These are phyloP conservation scores for Drosophila villosipedis DNA, from an alignment of 2,888 invertebrate genomes.

Conservation along the genomic window DNA sequence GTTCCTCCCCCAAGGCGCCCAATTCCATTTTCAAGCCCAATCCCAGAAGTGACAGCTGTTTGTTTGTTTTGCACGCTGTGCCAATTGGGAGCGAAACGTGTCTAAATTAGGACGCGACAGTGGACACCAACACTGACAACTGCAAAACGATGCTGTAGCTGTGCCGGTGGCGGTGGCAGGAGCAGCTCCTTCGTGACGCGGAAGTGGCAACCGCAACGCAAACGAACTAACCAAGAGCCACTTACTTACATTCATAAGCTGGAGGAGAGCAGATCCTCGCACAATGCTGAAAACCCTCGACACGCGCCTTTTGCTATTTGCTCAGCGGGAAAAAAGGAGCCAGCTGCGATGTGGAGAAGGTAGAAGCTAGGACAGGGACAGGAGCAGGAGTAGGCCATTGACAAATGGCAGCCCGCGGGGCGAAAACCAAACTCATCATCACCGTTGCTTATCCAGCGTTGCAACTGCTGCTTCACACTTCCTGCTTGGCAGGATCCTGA, in stretches of 20 bases:
- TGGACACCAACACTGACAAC: conserved; percentile 59
- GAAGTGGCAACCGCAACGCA: conserved; percentile 57
- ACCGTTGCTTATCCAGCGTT: conserved; percentile 41
- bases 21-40: too few species aligned
- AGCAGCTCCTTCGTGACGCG: conserved; percentile 37
- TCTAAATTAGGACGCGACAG: conserved; percentile 68
- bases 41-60: conserved; percentile 37
- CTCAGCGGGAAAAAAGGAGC: conserved; percentile 69
- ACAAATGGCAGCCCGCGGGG: conserved; percentile 73
- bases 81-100: conserved; percentile 73
- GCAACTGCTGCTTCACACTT: conserved; percentile 70
- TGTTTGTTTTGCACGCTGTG: conserved; percentile 61
- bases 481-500: conserved; percentile 71
- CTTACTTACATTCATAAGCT: conserved; percentile 80
- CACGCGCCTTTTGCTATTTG: conserved; percentile 79
- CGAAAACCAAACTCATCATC: conserved; percentile 50
- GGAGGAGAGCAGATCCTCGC: conserved; percentile 25
- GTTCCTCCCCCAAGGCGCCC: background rate
- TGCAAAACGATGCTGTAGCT: conserved; percentile 26
- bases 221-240: conserved; percentile 79
- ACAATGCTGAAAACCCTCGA: conserved; percentile 43
- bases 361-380: too few species aligned
- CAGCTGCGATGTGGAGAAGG: background rate
- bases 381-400: conserved; percentile 19
- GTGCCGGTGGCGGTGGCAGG: background rate